Evolutionary conservation across 2,888 invertebrate genomes (phyloP).

Genomic region (Antitype chi): DNA sequence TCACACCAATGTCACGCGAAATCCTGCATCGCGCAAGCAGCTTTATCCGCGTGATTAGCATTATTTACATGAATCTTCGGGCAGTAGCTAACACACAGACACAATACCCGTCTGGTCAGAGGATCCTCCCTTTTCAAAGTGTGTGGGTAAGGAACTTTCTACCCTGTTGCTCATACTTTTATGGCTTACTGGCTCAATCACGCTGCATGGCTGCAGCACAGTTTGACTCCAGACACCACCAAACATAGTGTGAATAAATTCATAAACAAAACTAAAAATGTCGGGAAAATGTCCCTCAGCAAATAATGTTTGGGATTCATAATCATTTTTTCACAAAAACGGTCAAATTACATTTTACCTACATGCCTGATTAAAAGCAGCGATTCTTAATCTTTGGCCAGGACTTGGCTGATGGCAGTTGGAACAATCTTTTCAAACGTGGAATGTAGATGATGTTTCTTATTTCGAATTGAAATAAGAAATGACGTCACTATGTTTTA

Average conservation of each 20-base stretch:
- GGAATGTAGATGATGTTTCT: constrained; percentile 35
- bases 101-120: no score
- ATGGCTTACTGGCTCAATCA: background rate
- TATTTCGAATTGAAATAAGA: constrained; percentile 23
- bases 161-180: no score
- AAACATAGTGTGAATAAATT: background rate
- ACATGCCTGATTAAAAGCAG: no score
- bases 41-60: no score
- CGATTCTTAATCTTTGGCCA: constrained; percentile 35
- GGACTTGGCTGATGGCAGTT: background rate
- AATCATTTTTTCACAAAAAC: background rate
- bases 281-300: background rate
- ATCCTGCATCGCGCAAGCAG: no score
- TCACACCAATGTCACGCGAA: no score
- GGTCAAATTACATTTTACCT: background rate
- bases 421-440: constrained; percentile 38
- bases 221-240: background rate
- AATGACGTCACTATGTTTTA: background rate
- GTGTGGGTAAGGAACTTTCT: no score
- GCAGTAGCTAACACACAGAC: no score
- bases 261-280: background rate
- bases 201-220: background rate
- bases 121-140: no score
- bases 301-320: no score
- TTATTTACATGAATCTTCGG: no score